Evolutionary conservation across 64 coral and sea anemone species (phyloP).

Genomic region (Catalaphyllia jardinei): DNA sequence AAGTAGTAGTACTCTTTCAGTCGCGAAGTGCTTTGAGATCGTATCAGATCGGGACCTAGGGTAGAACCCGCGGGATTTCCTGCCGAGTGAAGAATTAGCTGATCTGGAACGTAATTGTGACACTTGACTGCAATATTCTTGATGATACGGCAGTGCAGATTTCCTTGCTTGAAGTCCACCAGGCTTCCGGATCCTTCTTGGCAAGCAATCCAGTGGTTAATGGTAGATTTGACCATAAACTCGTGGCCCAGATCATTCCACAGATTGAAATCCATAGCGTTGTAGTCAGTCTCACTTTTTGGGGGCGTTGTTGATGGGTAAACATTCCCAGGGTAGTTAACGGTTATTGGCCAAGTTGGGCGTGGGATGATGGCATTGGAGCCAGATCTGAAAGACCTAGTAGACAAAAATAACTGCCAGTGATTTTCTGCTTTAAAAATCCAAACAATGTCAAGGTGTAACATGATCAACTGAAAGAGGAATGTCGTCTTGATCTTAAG

Average conservation of each 20-base stretch:
- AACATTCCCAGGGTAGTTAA: background rate
- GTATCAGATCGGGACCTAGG: conserved; percentile 40
- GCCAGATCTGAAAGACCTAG: background rate
- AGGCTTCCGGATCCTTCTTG: conserved; percentile 33
- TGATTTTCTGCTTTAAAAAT: too few species aligned
- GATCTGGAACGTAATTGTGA: conserved; percentile 35
- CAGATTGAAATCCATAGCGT: conserved; percentile 41
- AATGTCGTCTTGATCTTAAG: too few species aligned
- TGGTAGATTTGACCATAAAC: conserved; percentile 56
- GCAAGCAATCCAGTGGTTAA: conserved; percentile 38
- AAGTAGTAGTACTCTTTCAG: conserved; percentile 58
- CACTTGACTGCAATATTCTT: conserved; percentile 39
- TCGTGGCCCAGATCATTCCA: conserved; percentile 66
- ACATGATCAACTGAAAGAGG: too few species aligned
- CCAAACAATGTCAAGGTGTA: too few species aligned
- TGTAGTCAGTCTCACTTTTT: conserved; percentile 30
- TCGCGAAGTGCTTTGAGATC: background rate
- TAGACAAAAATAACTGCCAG: too few species aligned
- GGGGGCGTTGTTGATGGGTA: conserved; percentile 31
- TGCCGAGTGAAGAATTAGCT: background rate
- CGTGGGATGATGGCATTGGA: conserved; percentile 48
- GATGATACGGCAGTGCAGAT: background rate
- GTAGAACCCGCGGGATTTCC: conserved; percentile 2
- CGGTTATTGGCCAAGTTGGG: conserved; percentile 42
- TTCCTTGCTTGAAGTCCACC: conserved; percentile 9